A percentile compares a stretch with the other conserved stretches of the same genome.
Conservation (phyloP, 1,140 invertebrate genomes). For the Caenorhabditis tropicalis region DNA sequence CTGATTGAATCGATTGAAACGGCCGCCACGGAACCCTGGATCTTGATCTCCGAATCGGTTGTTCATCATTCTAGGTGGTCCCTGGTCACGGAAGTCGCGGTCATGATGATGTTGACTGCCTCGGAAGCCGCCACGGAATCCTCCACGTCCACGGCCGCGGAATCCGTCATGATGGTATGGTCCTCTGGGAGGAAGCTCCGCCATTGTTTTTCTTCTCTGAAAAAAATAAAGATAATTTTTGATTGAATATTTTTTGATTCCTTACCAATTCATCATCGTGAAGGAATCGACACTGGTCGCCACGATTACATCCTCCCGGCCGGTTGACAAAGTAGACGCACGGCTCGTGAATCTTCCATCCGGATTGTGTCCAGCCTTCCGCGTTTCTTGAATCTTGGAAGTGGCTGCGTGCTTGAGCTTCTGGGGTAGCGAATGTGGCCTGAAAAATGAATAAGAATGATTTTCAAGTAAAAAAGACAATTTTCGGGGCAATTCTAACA, state of each 20-base stretch:
- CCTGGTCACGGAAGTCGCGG: background rate
- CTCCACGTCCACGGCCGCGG: background rate
- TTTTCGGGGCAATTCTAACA: background rate
- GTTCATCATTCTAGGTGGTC: too few species aligned
- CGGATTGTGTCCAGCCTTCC: background rate
- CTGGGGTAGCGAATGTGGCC: slow-evolving; percentile 5
- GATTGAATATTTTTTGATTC: background rate
- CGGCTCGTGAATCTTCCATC: slow-evolving; percentile 1
- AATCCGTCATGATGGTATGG: background rate
- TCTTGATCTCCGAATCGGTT: too few species aligned
- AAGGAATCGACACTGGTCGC: background rate
- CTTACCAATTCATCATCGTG: slow-evolving; percentile 13
- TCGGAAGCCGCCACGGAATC: background rate
- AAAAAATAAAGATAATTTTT: background rate
- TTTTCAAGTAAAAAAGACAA: background rate
- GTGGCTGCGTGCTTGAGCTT: background rate
- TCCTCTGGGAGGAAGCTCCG: background rate
- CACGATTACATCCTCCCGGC: slow-evolving; percentile 1
- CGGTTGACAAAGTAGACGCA: background rate
- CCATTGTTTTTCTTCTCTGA: background rate
- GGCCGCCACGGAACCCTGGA: background rate
- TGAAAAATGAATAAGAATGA: background rate
- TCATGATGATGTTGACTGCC: background rate
- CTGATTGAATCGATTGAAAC: too few species aligned
- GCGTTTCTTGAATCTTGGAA: background rate